Evolutionary conservation across 1,140 invertebrate genomes (phyloP), one percentile per base, ranked within the genome.

Genomic region (Formica exsecta): DNA sequence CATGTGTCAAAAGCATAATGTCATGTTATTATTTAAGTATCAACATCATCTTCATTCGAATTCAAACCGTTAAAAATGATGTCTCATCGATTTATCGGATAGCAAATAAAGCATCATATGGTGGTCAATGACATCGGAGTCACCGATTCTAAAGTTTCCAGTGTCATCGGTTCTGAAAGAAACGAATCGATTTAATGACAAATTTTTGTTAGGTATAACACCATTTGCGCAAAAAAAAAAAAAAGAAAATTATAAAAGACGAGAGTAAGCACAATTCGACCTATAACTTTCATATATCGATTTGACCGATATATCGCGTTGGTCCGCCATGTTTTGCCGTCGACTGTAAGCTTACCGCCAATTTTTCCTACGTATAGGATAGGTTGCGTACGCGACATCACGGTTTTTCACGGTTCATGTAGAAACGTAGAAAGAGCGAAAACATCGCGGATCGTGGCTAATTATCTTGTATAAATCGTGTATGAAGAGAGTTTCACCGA

Each of bases 281-380:
- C 2, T 11, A 44, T 8, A 11, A 11, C 2, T 44, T 32, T 32
- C 32, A 32, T 32, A 44, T 44, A 44, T 44, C 41, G 41, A 44
- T 44, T 0, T 44, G 41, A 2, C 41, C 54, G 54, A 65, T 38
- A 11, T 1, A 29, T 29, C 44, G 25, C 4, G 9, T 8, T 19
- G 64, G 6, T 19, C 19, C 7, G 25, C 38, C 29, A 38, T 74
- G 5, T 74, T 59, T 22, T 22, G 1, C 4, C 38, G 22, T 25
- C 19, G 16, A 32, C 0, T 25, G 65, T 68, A 11, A 19, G 29
- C 2, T 19, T 85, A 64, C 88, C 87, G 87, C 81, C 87, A 89
- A 80, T 86, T 29, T 80, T 74, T 51, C 8, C 29, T 32, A 7
- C 16, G 13, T 1, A 87, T 3, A 66, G 22, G 41, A 68, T 80